phyloP scores from a whole-genome alignment of 1,140 invertebrate species.

The Stegodyphus mimosarum region DNA sequence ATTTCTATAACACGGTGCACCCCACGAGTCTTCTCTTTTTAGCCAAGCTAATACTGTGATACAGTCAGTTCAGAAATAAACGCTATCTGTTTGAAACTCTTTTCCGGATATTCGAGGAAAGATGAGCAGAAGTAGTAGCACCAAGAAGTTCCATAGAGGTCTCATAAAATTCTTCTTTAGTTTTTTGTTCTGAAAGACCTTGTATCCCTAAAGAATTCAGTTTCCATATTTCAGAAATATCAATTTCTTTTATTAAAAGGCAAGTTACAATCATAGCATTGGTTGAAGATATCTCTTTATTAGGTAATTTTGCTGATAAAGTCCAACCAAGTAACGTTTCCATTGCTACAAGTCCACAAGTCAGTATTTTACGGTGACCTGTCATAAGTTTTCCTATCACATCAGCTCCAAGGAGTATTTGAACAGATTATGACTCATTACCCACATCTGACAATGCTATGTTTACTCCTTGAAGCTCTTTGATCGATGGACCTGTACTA shows the following conservation, averaged over 20 bases:
- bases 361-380: slow-evolving; percentile 62
- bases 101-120: too few species aligned
- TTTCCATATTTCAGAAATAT: background rate
- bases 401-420: background rate
- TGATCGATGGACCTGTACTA: slow-evolving; percentile 10
- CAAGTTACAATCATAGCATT: background rate
- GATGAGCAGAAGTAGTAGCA: too few species aligned
- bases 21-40: too few species aligned
- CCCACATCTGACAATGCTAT: slow-evolving; percentile 10
- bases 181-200: slow-evolving; percentile 7
- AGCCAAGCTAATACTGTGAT: too few species aligned
- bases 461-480: slow-evolving; percentile 25
- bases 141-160: background rate
- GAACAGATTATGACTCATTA: background rate
- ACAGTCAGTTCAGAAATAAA: too few species aligned
- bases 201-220: slow-evolving; percentile 7
- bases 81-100: too few species aligned
- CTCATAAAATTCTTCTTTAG: slow-evolving; percentile 18
- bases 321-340: slow-evolving; percentile 67
- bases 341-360: slow-evolving; percentile 62
- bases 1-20: too few species aligned
- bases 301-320: slow-evolving; percentile 64
- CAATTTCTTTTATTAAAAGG: background rate
- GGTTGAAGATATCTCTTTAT: background rate
- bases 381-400: slow-evolving; percentile 63